These are phyloP conservation scores for Fringilla coelebs DNA, from an alignment of 2,797 vertebrate genomes.

Conservation along the genomic window DNA sequence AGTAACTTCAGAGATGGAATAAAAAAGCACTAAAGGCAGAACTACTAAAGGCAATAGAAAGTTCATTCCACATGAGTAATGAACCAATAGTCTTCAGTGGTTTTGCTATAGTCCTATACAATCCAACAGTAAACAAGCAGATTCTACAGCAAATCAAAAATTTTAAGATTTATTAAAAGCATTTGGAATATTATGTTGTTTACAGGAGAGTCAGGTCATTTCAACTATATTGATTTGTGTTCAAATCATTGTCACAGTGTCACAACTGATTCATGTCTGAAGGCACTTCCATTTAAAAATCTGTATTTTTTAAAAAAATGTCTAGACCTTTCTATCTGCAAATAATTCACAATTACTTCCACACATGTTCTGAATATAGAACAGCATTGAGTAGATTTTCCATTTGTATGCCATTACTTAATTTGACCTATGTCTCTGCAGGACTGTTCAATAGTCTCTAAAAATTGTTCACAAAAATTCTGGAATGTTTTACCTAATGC, in stretches of 20 bases:
- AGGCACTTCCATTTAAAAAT: conserved; percentile 11
- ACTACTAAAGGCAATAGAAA: background rate
- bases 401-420: background rate
- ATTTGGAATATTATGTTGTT: background rate
- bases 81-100: background rate
- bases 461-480: background rate
- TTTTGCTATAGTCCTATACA: background rate
- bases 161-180: background rate
- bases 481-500: background rate
- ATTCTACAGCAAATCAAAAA: background rate
- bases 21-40: background rate
- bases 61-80: background rate
- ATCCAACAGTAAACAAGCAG: background rate
- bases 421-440: background rate
- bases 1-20: background rate
- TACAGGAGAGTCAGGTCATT: background rate
- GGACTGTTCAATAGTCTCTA: background rate
- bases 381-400: background rate
- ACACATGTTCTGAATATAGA: background rate
- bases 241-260: background rate
- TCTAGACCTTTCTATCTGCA: background rate
- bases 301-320: background rate
- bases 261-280: background rate
- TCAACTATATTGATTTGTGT: background rate
- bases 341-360: conserved; percentile 4